Evolutionary conservation across 1,140 invertebrate genomes (phyloP), one percentile per base, ranked within the genome.

Genomic region (Temnothorax nylanderi): DNA sequence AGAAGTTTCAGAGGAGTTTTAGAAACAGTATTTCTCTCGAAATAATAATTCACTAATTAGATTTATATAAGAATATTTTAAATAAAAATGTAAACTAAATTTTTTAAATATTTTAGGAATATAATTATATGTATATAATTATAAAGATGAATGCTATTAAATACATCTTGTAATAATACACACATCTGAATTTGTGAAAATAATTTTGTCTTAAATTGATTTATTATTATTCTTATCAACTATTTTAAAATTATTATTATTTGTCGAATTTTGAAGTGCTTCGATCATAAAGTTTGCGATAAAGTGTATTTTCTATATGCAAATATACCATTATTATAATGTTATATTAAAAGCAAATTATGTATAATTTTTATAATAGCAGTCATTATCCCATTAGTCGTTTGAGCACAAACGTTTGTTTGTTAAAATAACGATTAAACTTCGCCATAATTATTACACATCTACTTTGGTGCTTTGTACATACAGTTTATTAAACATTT

Each of bases 341-440:
- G 41, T 78, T 78, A 51, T 21, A 78, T 78, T 64, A 41, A 67
- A 51, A 41, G 13, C 16, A 69, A 67, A 41, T 80, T 51, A 49
- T 34, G n/a, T 54, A 1, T 41, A 80, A 80, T 13, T 54, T 80
- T 69, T 49, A 10, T 54, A 54, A 65, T 67, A 32, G n/a, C 47
- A 64, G 11, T 21, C 8, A 18, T 51, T 65, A 65, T 51, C 7
- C 34, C 41, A 34, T 62, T 41, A 44, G 47, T 1, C 4, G 7
- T n/a, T 80, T 65, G 32, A 80, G 47, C n/a, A 51, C 58, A 21
- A 62, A 62, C 26, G 32, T 44, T 26, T 18, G 8, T 54, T 41
- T 26, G 58, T 26, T 67, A 32, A 67, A 51, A 80, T n/a, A n/a
- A n/a, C 32, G 34, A 26, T 67, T 54, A 80, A 80, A 80, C 32